Evolutionary conservation across 2,113 vertebrate species (phyloP).

Genomic region (Heterocephalus glaber): DNA sequence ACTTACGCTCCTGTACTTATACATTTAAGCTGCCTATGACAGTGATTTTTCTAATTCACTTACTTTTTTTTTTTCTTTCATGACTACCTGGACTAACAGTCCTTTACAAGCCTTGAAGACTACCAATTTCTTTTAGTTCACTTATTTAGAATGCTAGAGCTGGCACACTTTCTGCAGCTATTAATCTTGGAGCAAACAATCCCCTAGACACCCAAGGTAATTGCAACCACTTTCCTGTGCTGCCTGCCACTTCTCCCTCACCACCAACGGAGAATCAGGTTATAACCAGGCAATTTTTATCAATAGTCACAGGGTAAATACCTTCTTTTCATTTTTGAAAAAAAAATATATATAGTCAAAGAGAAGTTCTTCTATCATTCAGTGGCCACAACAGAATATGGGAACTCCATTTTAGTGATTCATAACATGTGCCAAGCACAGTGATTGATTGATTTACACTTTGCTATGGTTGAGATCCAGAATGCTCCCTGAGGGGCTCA

Average conservation of each 20-base stretch:
- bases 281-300: background rate
- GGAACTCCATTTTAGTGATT: background rate
- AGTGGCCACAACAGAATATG: background rate
- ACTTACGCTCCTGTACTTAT: background rate
- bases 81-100: background rate
- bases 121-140: conserved; percentile 26
- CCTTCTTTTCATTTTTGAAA: background rate
- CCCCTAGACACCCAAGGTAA: background rate
- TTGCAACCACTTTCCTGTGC: background rate
- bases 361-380: background rate
- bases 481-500: background rate
- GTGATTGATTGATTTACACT: background rate
- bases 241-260: background rate
- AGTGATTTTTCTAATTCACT: conserved; percentile 63
- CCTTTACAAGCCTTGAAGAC: conserved; percentile 14
- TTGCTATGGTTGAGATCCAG: background rate
- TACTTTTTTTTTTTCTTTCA: background rate
- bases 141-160: background rate
- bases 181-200: conserved; percentile 33
- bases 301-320: conserved; percentile 1
- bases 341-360: background rate
- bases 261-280: background rate
- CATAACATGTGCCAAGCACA: background rate
- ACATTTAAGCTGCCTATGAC: conserved; percentile 26
- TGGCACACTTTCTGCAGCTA: background rate